Evolutionary conservation across 37 sponge, comb jelly and placozoan species (phyloP).

Genomic region (Halisarca cf. caerulea): DNA sequence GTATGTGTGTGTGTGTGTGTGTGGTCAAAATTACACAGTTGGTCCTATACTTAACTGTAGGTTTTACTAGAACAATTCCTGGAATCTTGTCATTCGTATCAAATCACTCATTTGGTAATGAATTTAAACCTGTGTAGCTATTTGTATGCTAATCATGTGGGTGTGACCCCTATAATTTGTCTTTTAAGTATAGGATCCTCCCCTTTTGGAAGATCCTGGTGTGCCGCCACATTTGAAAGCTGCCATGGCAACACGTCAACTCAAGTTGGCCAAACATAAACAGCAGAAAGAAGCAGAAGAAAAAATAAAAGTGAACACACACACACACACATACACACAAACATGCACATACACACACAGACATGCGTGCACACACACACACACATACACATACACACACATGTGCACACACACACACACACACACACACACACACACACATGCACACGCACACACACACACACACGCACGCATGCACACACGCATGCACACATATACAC

Average conservation of each 20-base stretch:
- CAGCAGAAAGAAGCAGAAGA: conserved; percentile 66
- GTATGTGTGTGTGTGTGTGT: too few species aligned
- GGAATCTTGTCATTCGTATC: conserved; percentile 59
- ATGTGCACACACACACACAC: too few species aligned
- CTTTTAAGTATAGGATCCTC: conserved; percentile 8
- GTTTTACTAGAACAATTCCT: conserved; percentile 69
- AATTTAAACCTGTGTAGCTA: too few species aligned
- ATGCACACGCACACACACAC: too few species aligned
- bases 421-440: too few species aligned
- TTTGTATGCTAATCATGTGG: background rate
- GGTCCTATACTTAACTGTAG: too few species aligned
- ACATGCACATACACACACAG: too few species aligned
- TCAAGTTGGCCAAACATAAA: conserved; percentile 57
- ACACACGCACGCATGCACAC: too few species aligned
- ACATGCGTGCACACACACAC: too few species aligned
- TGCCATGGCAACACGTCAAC: conserved; percentile 46
- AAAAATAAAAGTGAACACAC: conserved; percentile 42
- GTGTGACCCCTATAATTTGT: background rate
- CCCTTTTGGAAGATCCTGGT: background rate
- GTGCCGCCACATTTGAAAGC: conserved; percentile 60
- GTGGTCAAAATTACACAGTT: too few species aligned
- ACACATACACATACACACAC: too few species aligned
- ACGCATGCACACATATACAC: too few species aligned
- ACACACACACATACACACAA: background rate
- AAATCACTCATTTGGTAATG: conserved; percentile 65